Conservation (phyloP, 2,113 vertebrate species). For the Burhinus oedicnemus region DNA sequence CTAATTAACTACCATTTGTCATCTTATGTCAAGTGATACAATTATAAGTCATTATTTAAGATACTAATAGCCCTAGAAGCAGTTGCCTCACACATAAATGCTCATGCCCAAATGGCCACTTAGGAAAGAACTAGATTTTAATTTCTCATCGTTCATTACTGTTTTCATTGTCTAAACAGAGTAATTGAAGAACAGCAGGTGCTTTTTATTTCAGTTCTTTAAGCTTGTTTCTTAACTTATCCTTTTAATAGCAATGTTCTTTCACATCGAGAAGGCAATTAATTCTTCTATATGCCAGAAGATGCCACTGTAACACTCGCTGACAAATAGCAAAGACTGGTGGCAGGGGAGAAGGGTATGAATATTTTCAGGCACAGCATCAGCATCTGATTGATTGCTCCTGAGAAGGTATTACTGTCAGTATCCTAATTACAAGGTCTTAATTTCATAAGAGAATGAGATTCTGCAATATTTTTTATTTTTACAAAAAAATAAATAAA, state of each 20-base stretch:
- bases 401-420: background rate
- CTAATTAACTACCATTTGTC: slow-evolving; percentile 1
- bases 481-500: background rate
- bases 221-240: background rate
- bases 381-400: background rate
- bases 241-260: background rate
- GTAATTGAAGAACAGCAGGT: slow-evolving; percentile 1
- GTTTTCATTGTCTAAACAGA: background rate
- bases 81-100: background rate
- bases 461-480: background rate
- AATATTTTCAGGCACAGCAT: background rate
- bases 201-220: background rate
- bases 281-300: slow-evolving; percentile 59
- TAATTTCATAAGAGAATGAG: slow-evolving; percentile 16
- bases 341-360: background rate
- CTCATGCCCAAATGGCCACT: background rate
- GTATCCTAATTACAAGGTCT: background rate
- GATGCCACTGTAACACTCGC: slow-evolving; percentile 70
- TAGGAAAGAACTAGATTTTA: background rate
- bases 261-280: background rate
- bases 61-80: background rate
- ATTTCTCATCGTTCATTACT: background rate
- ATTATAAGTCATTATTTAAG: background rate
- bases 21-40: background rate
- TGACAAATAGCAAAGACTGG: slow-evolving; percentile 14